These are phyloP conservation scores for Rhorus exstirpatorius DNA, from an alignment of 2,888 invertebrate genomes.

Conservation along the genomic window DNA sequence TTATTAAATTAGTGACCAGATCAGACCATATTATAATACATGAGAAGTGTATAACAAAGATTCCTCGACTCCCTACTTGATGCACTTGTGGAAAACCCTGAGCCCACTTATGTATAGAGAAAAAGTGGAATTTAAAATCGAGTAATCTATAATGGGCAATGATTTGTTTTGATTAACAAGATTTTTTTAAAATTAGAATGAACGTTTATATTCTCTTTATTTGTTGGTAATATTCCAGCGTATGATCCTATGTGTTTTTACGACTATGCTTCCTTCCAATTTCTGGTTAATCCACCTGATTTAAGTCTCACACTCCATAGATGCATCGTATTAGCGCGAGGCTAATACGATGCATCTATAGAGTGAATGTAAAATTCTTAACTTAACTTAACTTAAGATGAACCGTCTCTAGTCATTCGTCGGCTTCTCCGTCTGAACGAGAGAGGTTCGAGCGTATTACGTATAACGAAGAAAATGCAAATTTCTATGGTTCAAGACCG, in stretches of 20 bases:
- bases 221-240: no score
- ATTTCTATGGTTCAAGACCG: constrained; percentile 47
- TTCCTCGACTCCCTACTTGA: background rate
- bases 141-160: background rate
- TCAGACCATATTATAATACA: constrained; percentile 20
- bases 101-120: background rate
- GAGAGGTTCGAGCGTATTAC: constrained; percentile 1
- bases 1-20: constrained; percentile 76
- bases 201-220: no score
- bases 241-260: no score
- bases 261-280: no score
- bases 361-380: no score
- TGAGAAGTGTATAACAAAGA: constrained; percentile 10
- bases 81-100: background rate
- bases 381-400: no score
- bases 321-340: no score
- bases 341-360: no score
- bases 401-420: constrained; percentile 50
- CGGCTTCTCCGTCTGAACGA: constrained; percentile 19
- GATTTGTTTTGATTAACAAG: background rate
- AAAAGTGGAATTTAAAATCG: background rate
- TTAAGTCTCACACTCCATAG: no score
- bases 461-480: constrained; percentile 57
- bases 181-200: background rate
- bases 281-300: no score